Evolutionary conservation across 2,888 invertebrate species (phyloP).

Genomic region (Gandaritis pyraliata): DNA sequence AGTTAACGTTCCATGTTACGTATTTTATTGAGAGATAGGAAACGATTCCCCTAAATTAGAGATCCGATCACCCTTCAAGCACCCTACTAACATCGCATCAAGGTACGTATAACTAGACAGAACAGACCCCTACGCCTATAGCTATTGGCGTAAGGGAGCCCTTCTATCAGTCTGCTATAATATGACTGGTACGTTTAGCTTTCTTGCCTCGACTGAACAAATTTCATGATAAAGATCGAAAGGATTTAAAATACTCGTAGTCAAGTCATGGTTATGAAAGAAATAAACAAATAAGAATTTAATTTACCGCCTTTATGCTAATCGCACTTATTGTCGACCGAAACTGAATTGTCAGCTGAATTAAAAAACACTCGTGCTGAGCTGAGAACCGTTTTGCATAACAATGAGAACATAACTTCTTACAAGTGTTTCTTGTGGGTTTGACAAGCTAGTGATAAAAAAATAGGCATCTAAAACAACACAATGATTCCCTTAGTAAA

Average conservation of each 20-base stretch:
- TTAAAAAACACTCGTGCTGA: constrained; percentile 43
- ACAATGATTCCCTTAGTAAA: constrained; percentile 21
- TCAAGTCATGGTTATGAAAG: neutral
- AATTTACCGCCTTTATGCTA: constrained; percentile 46
- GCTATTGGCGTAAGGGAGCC: constrained; percentile 1
- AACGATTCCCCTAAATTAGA: constrained; percentile 20
- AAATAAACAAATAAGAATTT: neutral
- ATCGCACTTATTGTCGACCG: constrained; percentile 39
- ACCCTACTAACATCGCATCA: constrained; percentile 7
- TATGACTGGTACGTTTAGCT: neutral
- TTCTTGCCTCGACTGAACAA: neutral
- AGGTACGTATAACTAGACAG: constrained; percentile 3
- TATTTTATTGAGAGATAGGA: constrained; percentile 8
- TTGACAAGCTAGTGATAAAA: neutral
- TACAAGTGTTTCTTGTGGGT: neutral
- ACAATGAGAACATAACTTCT: constrained; percentile 44
- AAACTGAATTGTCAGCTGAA: constrained; percentile 44
- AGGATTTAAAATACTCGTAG: no score
- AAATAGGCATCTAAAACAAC: constrained; percentile 3
- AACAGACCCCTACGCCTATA: no score
- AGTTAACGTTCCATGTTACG: constrained; percentile 2
- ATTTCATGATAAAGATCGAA: neutral
- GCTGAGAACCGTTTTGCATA: constrained; percentile 48
- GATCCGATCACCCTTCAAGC: constrained; percentile 20
- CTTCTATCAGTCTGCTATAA: neutral